Base-by-base conservation (phyloP, 2,888 invertebrate species). In the Masnerella sp. region DNA sequence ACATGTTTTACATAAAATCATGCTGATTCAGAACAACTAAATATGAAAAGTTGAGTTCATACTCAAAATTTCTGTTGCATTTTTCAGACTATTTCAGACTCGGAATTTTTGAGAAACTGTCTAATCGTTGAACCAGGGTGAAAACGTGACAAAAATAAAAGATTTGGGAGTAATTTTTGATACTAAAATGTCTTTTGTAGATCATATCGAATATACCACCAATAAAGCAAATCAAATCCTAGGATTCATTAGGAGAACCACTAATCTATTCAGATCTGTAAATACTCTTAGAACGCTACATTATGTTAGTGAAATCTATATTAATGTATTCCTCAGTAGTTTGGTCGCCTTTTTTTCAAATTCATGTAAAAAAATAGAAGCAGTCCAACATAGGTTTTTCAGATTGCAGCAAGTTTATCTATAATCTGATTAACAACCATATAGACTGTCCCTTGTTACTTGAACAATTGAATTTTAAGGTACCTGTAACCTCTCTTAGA, bases 101-200 rank as follows among this genome's bases (percentile, higher is more conserved):
- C n/a, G n/a, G n/a, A n/a, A n/a, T n/a, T n/a, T n/a, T n/a, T n/a
- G n/a, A n/a, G n/a, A n/a, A n/a, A n/a, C n/a, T n/a, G n/a, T n/a
- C n/a, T n/a, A n/a, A n/a, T n/a, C n/a, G n/a, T n/a, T n/a, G n/a
- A n/a, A n/a, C n/a, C n/a, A n/a, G n/a, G n/a, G n/a, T 7, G 45
- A 47, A 5, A 12, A 14, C 1, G 30, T 47, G 3, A 14, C 2
- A 14, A 25, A 9, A 7, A 45, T 45, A 2, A 14, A 11, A 15
- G 45, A 47, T 30, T 30, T 47, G 2, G 45, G 30, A 8, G 14
- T 47, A 7, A 15, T 47, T 14, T 47, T 47, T 30, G 45, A 47
- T 14, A 30, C 45, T 1, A 47, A 30, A 15, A 47, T 47, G 30
- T 8, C 14, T 14, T 45, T 28, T 22, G 9, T 7, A 9, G 14